Evolutionary conservation across 2,888 invertebrate species (phyloP), one percentile per base, ranked within the genome.

Genomic region (Drosophila paranaensis): DNA sequence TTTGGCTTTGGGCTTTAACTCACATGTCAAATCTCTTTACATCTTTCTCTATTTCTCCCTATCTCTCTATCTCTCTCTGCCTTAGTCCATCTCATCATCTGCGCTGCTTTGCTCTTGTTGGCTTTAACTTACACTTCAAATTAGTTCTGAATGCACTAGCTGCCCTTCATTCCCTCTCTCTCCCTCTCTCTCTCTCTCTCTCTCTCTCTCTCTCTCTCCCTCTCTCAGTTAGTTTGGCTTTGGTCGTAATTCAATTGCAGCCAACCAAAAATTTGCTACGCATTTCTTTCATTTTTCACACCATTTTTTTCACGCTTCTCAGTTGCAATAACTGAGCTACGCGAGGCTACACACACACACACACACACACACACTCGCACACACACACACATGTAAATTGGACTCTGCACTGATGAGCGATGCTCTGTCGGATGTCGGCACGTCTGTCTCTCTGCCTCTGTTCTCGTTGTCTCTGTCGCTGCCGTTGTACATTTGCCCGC

Each of bases 401-500:
- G 88, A 70, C 74, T 72, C 60, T 72, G 70, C 65, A 62, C 75
- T 85, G 88, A 85, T 84, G 84, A 85, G 80, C 74, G 76, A 78
- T 78, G 84, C 77, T 71, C 64, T 66, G 72, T 58, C 68, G 71
- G 69, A 70, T 61, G 45, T 45, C 48, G 30, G 48, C 55, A 27
- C 33, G 61, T 69, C 51, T 40, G 53, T 62, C 53, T 62, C 51
- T 69, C 51, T 40, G 53, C 60, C 53, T 62, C 51, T 30, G 60
- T 40, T 39, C 35, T 20, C n/a, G 27, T 27, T 54, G 27, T 53
- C 58, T 60, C 58, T 60, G 73, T 74, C 73, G 53, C 37, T 61
- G 61, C 70, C 64, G 77, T 67, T 75, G 71, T 62, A 66, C 53
- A 55, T 60, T 68, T 75, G 70, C 70, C 57, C 75, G 54, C 63